phyloP scores from a whole-genome alignment of 2,113 vertebrate genomes.

The Xenus cinereus region DNA sequence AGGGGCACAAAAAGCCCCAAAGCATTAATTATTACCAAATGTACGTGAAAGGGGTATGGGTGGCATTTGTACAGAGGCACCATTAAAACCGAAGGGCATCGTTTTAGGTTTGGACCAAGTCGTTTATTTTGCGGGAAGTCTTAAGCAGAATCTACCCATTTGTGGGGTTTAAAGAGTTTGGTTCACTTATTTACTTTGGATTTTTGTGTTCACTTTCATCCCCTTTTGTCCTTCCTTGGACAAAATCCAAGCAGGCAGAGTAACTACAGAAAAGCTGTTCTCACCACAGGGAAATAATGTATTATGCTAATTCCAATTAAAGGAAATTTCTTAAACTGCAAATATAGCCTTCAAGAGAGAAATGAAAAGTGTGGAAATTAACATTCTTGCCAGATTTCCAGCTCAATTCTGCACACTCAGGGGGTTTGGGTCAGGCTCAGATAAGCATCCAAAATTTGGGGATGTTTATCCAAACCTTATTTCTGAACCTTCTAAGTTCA shows the following conservation, averaged over 20 bases:
- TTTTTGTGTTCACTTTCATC: slow-evolving; percentile 42
- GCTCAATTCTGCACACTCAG: slow-evolving; percentile 48
- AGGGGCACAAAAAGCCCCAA: neutral
- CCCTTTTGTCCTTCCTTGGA: slow-evolving; percentile 57
- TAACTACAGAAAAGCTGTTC: slow-evolving; percentile 64
- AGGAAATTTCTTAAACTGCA: slow-evolving; percentile 65
- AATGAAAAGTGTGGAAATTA: slow-evolving; percentile 67
- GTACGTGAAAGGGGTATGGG: neutral
- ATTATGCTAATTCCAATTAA: slow-evolving; percentile 72
- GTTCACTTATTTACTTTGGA: slow-evolving; percentile 42
- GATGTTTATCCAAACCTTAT: slow-evolving; percentile 66
- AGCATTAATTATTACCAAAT: neutral
- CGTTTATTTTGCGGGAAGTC: neutral
- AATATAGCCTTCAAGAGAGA: slow-evolving; percentile 66
- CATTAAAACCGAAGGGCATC: neutral
- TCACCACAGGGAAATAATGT: slow-evolving; percentile 67
- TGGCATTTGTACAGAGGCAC: neutral
- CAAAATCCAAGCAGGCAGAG: slow-evolving; percentile 33
- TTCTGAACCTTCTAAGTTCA: slow-evolving; percentile 58
- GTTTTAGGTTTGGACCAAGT: neutral
- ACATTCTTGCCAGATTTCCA: slow-evolving; percentile 67
- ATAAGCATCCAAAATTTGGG: slow-evolving; percentile 66
- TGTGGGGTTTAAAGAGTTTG: slow-evolving; percentile 15
- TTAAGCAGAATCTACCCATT: neutral
- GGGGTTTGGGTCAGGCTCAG: slow-evolving; percentile 64